These are phyloP conservation scores for Cebidichthys violaceus DNA, from an alignment of 2,113 vertebrate genomes.

Conservation along the genomic window DNA sequence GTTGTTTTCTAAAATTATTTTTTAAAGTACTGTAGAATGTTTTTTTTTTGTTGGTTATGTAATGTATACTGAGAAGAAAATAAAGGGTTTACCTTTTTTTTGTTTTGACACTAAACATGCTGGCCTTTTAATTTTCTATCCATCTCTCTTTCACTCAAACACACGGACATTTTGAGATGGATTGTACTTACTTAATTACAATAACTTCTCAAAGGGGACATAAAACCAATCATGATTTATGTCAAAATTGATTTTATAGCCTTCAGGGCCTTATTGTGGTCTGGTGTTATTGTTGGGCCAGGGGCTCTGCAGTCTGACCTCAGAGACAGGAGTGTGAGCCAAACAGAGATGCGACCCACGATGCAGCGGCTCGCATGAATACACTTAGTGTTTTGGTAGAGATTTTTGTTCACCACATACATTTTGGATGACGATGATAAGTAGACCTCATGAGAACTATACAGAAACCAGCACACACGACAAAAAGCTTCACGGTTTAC, in stretches of 20 bases:
- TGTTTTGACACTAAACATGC: constrained; percentile 38
- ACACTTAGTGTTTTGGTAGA: constrained; percentile 35
- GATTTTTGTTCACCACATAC: constrained; percentile 53
- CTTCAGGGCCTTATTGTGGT: constrained; percentile 63
- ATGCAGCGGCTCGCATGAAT: constrained; percentile 51
- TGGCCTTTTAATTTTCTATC: constrained; percentile 24
- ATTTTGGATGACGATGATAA: constrained; percentile 40
- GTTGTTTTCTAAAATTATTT: constrained; percentile 66
- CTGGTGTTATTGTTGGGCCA: constrained; percentile 58
- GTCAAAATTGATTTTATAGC: constrained; percentile 70
- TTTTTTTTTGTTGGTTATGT: constrained; percentile 56
- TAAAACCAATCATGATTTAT: constrained; percentile 53
- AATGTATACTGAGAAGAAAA: constrained; percentile 67
- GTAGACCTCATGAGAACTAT: constrained; percentile 35
- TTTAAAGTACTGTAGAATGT: constrained; percentile 76
- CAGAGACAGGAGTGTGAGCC: constrained; percentile 68
- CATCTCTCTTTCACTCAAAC: not conserved
- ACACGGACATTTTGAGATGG: constrained; percentile 21
- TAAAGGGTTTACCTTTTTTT: constrained; percentile 67
- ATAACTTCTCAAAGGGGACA: constrained; percentile 46
- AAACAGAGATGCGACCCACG: constrained; percentile 55
- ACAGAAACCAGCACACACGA: not conserved
- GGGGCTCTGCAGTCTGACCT: constrained; percentile 61
- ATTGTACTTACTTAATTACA: constrained; percentile 25
- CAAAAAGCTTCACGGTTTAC: constrained; percentile 10